phyloP scores from a whole-genome alignment of 2,797 vertebrate genomes.

The Pseudomugil gertrudae region DNA sequence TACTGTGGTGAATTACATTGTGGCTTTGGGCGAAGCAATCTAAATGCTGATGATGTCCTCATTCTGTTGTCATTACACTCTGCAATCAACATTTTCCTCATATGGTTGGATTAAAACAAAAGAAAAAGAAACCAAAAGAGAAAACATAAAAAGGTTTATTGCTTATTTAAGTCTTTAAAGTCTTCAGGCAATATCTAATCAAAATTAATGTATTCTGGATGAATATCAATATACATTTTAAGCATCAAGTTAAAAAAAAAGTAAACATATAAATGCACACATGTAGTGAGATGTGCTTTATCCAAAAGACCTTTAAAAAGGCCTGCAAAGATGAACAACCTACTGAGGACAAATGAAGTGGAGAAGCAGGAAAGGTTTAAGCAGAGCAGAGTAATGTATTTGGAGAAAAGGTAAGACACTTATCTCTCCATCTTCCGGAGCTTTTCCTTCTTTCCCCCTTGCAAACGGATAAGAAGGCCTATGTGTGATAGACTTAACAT shows the following conservation, averaged over 20 bases:
- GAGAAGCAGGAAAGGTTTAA: slow-evolving; percentile 53
- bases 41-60: slow-evolving; percentile 24
- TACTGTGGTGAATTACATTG: slow-evolving; percentile 16
- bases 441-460: slow-evolving; percentile 65
- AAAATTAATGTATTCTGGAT: slow-evolving; percentile 1
- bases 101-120: not conserved
- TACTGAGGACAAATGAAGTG: slow-evolving; percentile 41
- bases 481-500: slow-evolving; percentile 69
- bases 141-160: slow-evolving; percentile 1
- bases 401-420: slow-evolving; percentile 65
- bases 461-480: slow-evolving; percentile 66
- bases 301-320: slow-evolving; percentile 49
- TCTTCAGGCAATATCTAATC: not conserved
- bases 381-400: slow-evolving; percentile 58
- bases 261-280: slow-evolving; percentile 8
- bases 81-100: slow-evolving; percentile 20
- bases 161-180: not conserved
- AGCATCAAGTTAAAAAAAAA: not conserved
- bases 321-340: slow-evolving; percentile 20
- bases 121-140: too few species aligned
- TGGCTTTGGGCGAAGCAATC: slow-evolving; percentile 10
- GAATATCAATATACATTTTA: not conserved
- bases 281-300: slow-evolving; percentile 17
- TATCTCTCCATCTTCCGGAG: slow-evolving; percentile 63
- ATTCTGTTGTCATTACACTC: slow-evolving; percentile 13